These are phyloP conservation scores for Diplodus puntazzo DNA, from an alignment of 2,797 vertebrate species.

Conservation along the genomic window DNA sequence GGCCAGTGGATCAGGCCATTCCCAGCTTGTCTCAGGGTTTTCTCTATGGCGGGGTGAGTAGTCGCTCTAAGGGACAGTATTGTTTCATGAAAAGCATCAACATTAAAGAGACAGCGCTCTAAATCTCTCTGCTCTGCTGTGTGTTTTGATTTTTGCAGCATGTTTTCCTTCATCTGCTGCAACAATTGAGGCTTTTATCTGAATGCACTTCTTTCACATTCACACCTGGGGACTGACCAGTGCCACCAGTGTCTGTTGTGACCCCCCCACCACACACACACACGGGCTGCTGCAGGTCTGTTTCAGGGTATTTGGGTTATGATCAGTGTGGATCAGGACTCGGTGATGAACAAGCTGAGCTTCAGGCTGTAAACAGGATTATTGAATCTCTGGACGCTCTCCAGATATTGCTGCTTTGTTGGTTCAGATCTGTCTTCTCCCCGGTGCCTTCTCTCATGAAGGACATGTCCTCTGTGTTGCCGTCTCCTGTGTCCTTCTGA, in stretches of 20 bases:
- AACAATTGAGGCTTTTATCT: conserved; percentile 60
- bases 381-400: conserved; percentile 50
- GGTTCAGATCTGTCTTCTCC: conserved; percentile 23
- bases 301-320: conserved; percentile 24
- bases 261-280: neutral
- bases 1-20: neutral
- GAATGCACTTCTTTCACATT: conserved; percentile 12
- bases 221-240: conserved; percentile 50
- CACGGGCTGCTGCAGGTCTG: conserved; percentile 11
- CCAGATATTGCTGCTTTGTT: conserved; percentile 58
- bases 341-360: conserved; percentile 21
- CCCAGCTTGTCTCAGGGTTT: neutral
- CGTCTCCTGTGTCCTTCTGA: neutral
- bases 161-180: conserved; percentile 47
- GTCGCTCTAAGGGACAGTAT: neutral
- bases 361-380: conserved; percentile 59
- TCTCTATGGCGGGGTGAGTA: too few relatives aligned
- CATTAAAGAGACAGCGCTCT: conserved; percentile 42
- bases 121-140: conserved; percentile 2
- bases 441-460: conserved; percentile 19
- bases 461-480: neutral
- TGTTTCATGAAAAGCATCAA: conserved; percentile 15
- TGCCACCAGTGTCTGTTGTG: conserved; percentile 35
- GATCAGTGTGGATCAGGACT: conserved; percentile 36
- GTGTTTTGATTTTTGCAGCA: conserved; percentile 24